A percentile compares a stretch with the other conserved stretches of the same genome.
Evolutionary conservation across 2,113 vertebrate species (phyloP).

Genomic region (Prionailurus bengalensis): DNA sequence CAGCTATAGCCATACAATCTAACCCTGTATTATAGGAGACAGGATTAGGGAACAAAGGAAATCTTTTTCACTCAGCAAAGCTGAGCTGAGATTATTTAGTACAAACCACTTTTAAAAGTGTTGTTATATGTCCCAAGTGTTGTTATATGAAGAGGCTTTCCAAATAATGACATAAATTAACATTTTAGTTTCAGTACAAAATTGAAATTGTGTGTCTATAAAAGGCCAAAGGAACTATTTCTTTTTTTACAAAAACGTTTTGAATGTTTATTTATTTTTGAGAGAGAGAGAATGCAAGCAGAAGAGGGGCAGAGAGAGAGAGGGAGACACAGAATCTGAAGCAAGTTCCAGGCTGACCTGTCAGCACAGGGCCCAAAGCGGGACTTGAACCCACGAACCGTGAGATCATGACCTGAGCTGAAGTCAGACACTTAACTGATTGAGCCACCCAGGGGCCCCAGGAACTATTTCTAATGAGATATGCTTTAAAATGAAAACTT

Average conservation of each 20-base stretch:
- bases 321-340: no score
- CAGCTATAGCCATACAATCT: not conserved
- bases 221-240: conserved; percentile 14
- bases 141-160: not conserved
- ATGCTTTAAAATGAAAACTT: conserved; percentile 28
- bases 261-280: no score
- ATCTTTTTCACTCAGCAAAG: not conserved
- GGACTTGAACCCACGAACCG: no score
- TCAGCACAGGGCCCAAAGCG: no score
- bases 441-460: not conserved
- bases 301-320: no score
- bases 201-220: not conserved
- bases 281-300: no score
- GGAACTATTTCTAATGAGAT: conserved; percentile 21
- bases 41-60: not conserved
- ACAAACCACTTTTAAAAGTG: not conserved
- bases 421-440: no score
- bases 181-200: conserved; percentile 41
- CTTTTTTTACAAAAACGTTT: not conserved
- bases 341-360: no score
- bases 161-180: conserved; percentile 31
- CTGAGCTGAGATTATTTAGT: not conserved
- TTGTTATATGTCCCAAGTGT: not conserved
- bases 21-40: not conserved
- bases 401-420: no score